Evolutionary conservation across 2,113 vertebrate genomes (phyloP).

Genomic region (Pithys albifrons): DNA sequence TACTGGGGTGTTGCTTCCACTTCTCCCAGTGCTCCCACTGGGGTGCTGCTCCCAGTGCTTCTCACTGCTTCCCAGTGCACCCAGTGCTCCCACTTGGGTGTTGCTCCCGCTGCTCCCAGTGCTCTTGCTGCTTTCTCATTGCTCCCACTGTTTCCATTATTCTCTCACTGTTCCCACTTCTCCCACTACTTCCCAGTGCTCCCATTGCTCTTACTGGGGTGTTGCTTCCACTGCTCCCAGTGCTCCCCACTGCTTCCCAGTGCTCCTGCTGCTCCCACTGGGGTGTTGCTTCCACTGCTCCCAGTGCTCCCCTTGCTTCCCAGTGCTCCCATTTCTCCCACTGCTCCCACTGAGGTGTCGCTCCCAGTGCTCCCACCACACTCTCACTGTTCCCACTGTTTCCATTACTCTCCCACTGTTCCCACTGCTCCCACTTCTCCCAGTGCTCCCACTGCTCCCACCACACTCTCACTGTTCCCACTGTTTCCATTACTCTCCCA

Average conservation of each 20-base stretch:
- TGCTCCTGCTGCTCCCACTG: too few relatives aligned
- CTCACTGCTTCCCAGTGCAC: neutral
- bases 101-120: neutral
- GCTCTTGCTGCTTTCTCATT: accelerated
- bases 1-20: neutral
- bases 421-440: neutral
- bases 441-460: neutral
- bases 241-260: too few relatives aligned
- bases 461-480: too few relatives aligned
- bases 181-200: too few relatives aligned
- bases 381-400: neutral
- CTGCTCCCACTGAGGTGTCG: neutral
- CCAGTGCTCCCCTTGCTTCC: too few relatives aligned
- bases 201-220: too few relatives aligned
- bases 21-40: neutral
- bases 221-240: neutral
- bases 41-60: too few relatives aligned
- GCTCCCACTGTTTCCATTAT: neutral
- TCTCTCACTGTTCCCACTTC: neutral
- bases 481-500: too few relatives aligned
- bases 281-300: too few relatives aligned
- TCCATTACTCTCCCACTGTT: neutral
- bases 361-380: neutral
- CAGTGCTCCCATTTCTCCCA: neutral
- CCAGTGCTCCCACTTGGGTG: too few relatives aligned